Base-by-base conservation (phyloP, 2,113 vertebrate genomes). In the Macquaria australasica region DNA sequence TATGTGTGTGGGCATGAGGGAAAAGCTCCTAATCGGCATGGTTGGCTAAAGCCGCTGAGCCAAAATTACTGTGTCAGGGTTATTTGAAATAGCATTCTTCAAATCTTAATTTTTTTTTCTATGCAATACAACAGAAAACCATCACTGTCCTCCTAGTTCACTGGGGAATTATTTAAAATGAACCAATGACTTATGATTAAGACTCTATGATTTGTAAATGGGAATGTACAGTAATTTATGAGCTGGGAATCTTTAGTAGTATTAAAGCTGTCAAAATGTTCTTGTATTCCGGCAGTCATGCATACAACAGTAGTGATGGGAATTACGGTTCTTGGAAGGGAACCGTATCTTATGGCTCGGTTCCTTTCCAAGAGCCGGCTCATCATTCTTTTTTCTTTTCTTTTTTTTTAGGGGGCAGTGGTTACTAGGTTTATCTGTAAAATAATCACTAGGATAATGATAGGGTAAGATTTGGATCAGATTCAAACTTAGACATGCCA, bases 21-120 rank as follows among this genome's bases (percentile, higher is more conserved):
- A 74, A 51, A 45, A 66, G 45, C 50, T 77, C 20, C 14, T 41
- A 67, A 77, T 82, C 6, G 18, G n/a, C 51, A 31, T 45, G 77
- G 70, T 45, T 76, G 18, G 63, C 64, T 70, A 11, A 75, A 79
- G 15, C 67, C 62, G 21, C 0, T 11, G 15, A 73, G n/a, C 16
- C 15, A 58, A 50, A 69, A 74, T 45, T 23, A 50, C 37, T 31
- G 55, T 58, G 39, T 50, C 11, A 37, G 39, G 37, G 48, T 59
- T 56, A 20, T 55, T 50, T 51, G 12, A 31, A 69, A 77, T 12
- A 62, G 4, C 51, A 55, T 71, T 53, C 9, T 73, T 81, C 1
- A 15, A 62, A 63, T 74, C 20, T 55, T 6, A 3, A 23, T 23
- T 43, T 53, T 31, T 62, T 75, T 14, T 37, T 21, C 9, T 4